Conservation (phyloP, 2,797 vertebrate species). For the Scolopax rusticola region DNA sequence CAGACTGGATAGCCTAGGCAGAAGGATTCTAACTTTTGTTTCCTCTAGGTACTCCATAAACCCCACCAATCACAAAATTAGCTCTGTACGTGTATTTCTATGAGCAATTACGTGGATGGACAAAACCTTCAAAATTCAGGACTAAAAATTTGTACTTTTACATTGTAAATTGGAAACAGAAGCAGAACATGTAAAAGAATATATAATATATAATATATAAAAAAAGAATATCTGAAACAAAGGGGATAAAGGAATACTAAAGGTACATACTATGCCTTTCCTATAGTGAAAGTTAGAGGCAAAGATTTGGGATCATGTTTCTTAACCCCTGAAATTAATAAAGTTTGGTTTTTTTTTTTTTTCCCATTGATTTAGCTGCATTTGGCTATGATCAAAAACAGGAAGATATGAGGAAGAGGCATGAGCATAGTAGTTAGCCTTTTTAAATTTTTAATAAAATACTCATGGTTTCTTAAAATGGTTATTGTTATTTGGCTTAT, state of each 20-base stretch:
- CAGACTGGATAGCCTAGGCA: not conserved
- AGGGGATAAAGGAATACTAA: not conserved
- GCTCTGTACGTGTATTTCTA: not conserved
- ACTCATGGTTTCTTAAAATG: not conserved
- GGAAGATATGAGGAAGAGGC: not conserved
- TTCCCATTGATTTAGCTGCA: not conserved
- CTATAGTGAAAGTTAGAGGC: not conserved
- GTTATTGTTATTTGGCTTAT: not conserved
- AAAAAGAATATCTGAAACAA: not conserved
- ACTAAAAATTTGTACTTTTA: not conserved
- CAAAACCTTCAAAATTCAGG: not conserved
- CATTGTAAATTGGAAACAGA: not conserved
- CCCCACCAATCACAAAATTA: not conserved
- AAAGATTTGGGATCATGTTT: not conserved
- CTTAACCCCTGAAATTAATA: not conserved
- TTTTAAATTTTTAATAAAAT: conserved; percentile 19
- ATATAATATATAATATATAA: not conserved
- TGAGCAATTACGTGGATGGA: not conserved
- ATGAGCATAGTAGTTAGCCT: not conserved
- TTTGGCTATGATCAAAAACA: not conserved
- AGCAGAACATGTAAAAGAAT: not conserved
- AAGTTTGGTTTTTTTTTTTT: not conserved
- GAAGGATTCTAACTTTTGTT: not conserved
- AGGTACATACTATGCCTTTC: not conserved
- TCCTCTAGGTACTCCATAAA: not conserved